Percentiles rank a stretch among this genome's conserved stretches.
phyloP scores from a whole-genome alignment of 2,888 invertebrate species.

The Caenorhabditis angaria region DNA sequence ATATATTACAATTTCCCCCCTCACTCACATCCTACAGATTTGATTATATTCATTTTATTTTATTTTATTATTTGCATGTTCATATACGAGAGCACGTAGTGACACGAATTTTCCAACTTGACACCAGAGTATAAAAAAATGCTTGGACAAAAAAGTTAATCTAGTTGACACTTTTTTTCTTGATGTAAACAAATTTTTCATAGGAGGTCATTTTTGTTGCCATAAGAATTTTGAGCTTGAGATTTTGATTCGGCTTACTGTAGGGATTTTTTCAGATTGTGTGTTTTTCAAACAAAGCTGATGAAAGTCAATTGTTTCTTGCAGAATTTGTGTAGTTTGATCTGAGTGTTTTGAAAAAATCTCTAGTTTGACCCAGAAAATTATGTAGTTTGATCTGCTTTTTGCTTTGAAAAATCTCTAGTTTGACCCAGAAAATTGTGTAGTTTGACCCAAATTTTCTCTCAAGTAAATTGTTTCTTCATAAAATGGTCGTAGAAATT shows the following conservation, averaged over 20 bases:
- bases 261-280: not conserved
- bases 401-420: no score
- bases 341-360: no score
- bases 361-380: no score
- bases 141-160: constrained; percentile 1
- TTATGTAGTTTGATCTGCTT: no score
- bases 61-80: not conserved
- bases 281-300: not conserved
- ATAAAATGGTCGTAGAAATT: no score
- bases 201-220: not conserved
- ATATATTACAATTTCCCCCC: not conserved
- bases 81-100: no score
- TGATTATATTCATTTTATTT: not conserved
- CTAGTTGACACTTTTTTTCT: not conserved
- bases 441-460: no score
- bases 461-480: no score
- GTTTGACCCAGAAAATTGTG: no score
- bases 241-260: not conserved
- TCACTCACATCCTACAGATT: not conserved
- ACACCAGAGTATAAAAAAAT: not conserved
- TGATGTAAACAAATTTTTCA: constrained; percentile 1
- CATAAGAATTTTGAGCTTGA: not conserved
- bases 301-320: no score
- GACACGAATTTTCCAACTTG: no score
- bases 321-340: no score